phyloP scores from a whole-genome alignment of 2,888 invertebrate genomes.

The Fragum fragum region DNA sequence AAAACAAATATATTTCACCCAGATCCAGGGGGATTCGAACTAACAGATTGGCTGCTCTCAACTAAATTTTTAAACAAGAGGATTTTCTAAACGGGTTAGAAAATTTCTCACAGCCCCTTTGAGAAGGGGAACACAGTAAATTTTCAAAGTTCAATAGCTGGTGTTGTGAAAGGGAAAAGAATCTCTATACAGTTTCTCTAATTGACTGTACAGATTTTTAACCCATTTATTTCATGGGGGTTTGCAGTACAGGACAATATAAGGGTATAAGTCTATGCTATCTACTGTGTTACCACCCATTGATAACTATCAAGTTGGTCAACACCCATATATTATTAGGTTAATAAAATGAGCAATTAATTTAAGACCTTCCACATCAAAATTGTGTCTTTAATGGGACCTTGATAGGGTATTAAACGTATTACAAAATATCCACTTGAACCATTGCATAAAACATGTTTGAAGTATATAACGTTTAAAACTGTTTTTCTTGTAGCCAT shows the following conservation, averaged over 20 bases:
- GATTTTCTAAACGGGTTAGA: slow-evolving; percentile 35
- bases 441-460: slow-evolving; percentile 28
- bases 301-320: slow-evolving; percentile 34
- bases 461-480: slow-evolving; percentile 31
- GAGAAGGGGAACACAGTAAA: slow-evolving; percentile 35
- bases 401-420: slow-evolving; percentile 11
- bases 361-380: slow-evolving; percentile 26
- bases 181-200: slow-evolving; percentile 45
- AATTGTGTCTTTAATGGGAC: slow-evolving; percentile 42
- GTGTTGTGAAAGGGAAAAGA: slow-evolving; percentile 38
- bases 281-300: slow-evolving; percentile 26
- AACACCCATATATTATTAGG: slow-evolving; percentile 39
- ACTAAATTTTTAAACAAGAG: slow-evolving; percentile 29
- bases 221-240: slow-evolving; percentile 29
- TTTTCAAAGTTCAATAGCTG: slow-evolving; percentile 37
- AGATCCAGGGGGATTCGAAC: slow-evolving; percentile 29
- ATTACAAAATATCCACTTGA: slow-evolving; percentile 34
- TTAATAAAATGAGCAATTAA: slow-evolving; percentile 34
- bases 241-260: slow-evolving; percentile 33
- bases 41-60: slow-evolving; percentile 44
- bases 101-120: slow-evolving; percentile 47
- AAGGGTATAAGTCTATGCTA: slow-evolving; percentile 37
- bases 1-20: slow-evolving; percentile 34
- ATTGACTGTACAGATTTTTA: slow-evolving; percentile 49
- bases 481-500: slow-evolving; percentile 32